A percentile compares a stretch with the other conserved stretches of the same genome.
phyloP scores from a whole-genome alignment of 2,113 vertebrate genomes.

The Heptranchias perlo region DNA sequence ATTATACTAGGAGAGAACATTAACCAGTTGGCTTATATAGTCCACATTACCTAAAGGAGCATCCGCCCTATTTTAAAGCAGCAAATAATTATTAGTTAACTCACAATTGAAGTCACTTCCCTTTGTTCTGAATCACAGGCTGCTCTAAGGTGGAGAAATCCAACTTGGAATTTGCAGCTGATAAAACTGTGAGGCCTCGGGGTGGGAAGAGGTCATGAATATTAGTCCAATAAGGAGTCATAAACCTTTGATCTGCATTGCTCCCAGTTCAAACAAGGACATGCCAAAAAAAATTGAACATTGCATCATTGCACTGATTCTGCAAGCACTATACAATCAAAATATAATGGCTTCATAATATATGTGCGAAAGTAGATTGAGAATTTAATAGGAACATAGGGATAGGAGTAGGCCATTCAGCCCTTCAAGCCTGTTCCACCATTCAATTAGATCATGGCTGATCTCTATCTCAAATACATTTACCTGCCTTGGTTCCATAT shows the following conservation, averaged over 20 bases:
- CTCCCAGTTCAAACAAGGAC: neutral
- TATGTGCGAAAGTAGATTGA: too few species aligned
- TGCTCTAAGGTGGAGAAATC: neutral
- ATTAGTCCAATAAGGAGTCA: too few species aligned
- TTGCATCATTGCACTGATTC: neutral
- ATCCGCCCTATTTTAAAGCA: neutral
- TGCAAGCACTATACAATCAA: neutral
- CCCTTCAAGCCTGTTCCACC: neutral
- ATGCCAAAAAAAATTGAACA: neutral
- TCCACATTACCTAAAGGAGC: neutral
- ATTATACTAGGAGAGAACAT: neutral
- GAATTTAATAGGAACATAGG: too few species aligned
- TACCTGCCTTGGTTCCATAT: neutral
- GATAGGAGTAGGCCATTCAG: too few species aligned
- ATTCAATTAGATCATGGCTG: neutral
- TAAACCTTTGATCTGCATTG: neutral
- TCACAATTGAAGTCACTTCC: neutral
- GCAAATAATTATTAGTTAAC: neutral
- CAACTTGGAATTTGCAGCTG: neutral
- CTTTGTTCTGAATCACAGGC: neutral
- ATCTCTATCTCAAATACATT: neutral
- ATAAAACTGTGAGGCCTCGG: neutral
- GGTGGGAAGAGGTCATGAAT: neutral
- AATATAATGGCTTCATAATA: too few species aligned
- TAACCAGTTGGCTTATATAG: neutral